A percentile compares a stretch with the other conserved stretches of the same genome.
Conservation (phyloP, 1,140 invertebrate genomes). For the Drosophila guanche region DNA sequence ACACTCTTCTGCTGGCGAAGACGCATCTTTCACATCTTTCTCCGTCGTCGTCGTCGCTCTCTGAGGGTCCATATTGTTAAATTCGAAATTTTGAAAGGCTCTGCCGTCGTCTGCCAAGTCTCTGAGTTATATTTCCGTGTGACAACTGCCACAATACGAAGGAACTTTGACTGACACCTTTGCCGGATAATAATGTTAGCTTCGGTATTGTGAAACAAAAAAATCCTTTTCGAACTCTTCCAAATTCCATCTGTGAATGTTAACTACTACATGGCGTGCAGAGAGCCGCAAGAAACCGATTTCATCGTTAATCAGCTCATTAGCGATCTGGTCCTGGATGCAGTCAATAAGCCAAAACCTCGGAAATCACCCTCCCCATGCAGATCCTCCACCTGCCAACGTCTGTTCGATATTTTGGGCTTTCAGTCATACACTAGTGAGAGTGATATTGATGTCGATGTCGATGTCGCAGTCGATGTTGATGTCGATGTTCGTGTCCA, state of each 20-base stretch:
- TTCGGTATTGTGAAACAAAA: conserved; percentile 7
- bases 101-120: background rate
- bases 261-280: conserved; percentile 53
- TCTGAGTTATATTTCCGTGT: conserved; percentile 6
- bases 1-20: background rate
- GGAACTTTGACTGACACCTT: conserved; percentile 9
- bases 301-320: conserved; percentile 54
- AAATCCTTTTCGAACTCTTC: conserved; percentile 29
- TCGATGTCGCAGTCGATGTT: background rate
- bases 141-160: conserved; percentile 16
- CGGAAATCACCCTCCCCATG: background rate
- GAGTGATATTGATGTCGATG: conserved; percentile 1
- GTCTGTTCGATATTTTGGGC: conserved; percentile 57
- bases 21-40: background rate
- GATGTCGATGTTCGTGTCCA: background rate
- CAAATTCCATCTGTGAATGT: conserved; percentile 44
- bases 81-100: conserved; percentile 26
- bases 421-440: conserved; percentile 25
- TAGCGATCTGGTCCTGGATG: conserved; percentile 59
- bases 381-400: conserved; percentile 47
- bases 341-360: conserved; percentile 25
- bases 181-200: conserved; percentile 26
- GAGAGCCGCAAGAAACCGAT: conserved; percentile 37
- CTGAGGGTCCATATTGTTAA: conserved; percentile 9
- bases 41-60: background rate